Evolutionary conservation across 2,888 invertebrate species (phyloP).

Genomic region (Kuschelorhynchus macadamiae): DNA sequence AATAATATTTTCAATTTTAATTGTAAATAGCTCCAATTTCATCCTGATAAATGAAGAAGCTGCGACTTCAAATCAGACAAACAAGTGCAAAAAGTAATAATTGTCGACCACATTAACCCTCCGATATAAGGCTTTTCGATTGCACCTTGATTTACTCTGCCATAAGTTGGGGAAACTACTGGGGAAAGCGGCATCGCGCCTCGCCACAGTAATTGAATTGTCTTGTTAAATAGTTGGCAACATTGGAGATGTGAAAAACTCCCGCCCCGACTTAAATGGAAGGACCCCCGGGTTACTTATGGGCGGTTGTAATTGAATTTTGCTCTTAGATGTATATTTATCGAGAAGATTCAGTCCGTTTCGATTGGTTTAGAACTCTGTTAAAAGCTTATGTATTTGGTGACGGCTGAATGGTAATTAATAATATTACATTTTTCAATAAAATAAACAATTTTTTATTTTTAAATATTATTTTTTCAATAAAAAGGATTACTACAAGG

Average conservation of each 20-base stretch:
- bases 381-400: no score
- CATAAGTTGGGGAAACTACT: conserved; percentile 58
- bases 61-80: background rate
- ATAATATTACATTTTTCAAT: no score
- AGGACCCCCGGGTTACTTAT: conserved; percentile 62
- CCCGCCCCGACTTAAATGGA: conserved; percentile 65
- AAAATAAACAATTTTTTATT: no score
- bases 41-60: no score
- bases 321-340: conserved; percentile 65
- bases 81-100: conserved; percentile 37
- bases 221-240: conserved; percentile 65
- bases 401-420: no score
- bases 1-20: no score
- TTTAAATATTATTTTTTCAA: no score
- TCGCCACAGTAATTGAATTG: conserved; percentile 68
- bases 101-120: conserved; percentile 48
- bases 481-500: no score
- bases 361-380: no score
- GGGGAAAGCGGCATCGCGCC: conserved; percentile 47
- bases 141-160: conserved; percentile 67
- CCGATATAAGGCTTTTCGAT: conserved; percentile 60
- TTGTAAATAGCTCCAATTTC: no score
- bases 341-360: background rate
- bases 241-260: conserved; percentile 54
- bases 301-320: conserved; percentile 68